Evolutionary conservation across 2,797 vertebrate species (phyloP).

Genomic region (Florisuga fusca): DNA sequence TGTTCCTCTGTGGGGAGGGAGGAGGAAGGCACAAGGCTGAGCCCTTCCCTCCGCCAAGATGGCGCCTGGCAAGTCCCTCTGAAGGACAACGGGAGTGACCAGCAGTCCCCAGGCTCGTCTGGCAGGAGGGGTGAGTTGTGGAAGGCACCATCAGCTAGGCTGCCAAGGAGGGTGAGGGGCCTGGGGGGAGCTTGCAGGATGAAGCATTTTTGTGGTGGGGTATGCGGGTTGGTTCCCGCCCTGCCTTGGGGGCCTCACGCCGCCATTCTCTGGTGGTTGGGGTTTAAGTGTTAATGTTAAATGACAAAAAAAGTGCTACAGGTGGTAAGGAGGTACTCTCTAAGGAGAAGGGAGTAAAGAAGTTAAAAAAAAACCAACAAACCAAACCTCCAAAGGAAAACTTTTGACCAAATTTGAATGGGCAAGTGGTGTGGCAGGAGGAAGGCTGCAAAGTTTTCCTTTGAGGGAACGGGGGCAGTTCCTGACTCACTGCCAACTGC

Average conservation of each 20-base stretch:
- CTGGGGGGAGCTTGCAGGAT: too few relatives aligned
- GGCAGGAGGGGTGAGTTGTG: background rate
- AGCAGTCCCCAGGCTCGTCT: background rate
- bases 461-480: fast-evolving
- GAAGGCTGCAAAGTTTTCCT: too few relatives aligned
- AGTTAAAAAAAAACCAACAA: too few relatives aligned
- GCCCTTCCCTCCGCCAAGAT: background rate
- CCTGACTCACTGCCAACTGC: fast-evolving
- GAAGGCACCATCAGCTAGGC: fast-evolving
- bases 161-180: background rate
- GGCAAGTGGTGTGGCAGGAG: background rate
- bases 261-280: fast-evolving
- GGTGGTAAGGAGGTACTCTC: background rate
- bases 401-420: background rate
- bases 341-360: background rate
- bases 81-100: background rate
- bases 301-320: background rate
- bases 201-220: background rate
- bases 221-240: background rate
- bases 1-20: background rate
- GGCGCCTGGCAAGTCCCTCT: background rate
- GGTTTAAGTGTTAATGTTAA: background rate
- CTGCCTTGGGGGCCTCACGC: fast-evolving
- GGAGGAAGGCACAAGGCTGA: background rate
- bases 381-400: fast-evolving